Conservation (phyloP, 2,888 invertebrate genomes). For the Microctonus hyperodae region DNA sequence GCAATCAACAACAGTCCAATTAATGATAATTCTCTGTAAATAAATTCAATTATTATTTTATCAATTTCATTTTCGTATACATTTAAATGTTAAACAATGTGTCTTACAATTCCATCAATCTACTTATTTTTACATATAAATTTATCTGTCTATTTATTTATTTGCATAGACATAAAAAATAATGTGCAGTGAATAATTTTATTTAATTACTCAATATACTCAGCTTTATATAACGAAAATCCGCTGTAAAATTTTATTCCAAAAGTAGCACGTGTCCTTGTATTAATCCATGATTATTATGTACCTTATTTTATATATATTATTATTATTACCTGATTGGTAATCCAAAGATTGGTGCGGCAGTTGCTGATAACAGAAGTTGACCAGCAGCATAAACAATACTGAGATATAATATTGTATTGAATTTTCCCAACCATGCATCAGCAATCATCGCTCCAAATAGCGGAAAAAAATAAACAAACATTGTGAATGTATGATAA, state of each 20-base stretch:
- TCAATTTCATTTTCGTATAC: neutral
- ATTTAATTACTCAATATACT: conserved; percentile 6
- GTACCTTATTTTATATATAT: neutral
- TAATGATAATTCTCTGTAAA: conserved; percentile 69
- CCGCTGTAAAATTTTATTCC: conserved; percentile 7
- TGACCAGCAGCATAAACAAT: conserved; percentile 88
- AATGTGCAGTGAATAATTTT: neutral
- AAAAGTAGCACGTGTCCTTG: conserved; percentile 34
- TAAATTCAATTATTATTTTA: conserved; percentile 32
- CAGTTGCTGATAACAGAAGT: conserved; percentile 75
- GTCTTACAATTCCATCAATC: too few relatives aligned
- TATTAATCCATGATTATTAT: too few relatives aligned
- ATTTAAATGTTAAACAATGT: neutral
- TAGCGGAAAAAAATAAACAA: conserved; percentile 89
- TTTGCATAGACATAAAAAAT: conserved; percentile 9
- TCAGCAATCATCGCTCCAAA: conserved; percentile 95
- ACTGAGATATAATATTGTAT: conserved; percentile 89
- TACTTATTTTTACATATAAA: too few relatives aligned
- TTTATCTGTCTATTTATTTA: neutral
- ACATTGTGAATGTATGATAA: conserved; percentile 88
- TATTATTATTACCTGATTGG: conserved; percentile 66
- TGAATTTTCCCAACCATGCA: conserved; percentile 89
- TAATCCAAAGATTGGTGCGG: conserved; percentile 70
- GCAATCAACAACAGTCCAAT: conserved; percentile 79
- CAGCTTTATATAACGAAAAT: neutral